Evolutionary conservation across 2,888 invertebrate species (phyloP).

Genomic region (Prostheceraeus crozeri): DNA sequence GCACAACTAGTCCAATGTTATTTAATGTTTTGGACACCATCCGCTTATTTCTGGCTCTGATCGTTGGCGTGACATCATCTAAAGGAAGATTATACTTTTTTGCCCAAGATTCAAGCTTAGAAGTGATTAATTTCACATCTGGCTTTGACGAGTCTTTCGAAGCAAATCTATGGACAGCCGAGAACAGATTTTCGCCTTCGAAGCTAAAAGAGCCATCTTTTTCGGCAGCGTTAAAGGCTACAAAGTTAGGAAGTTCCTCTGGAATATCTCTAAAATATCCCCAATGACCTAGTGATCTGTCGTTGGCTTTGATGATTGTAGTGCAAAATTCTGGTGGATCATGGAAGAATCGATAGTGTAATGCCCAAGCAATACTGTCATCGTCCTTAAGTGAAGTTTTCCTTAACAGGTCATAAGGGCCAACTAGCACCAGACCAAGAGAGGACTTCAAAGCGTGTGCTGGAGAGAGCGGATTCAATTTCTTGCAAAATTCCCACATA

Average conservation of each 20-base stretch:
- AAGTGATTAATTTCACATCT: too few species aligned
- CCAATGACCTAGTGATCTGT: constrained; percentile 69
- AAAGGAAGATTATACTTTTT: too few species aligned
- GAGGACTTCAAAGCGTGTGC: neutral
- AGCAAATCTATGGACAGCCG: constrained; percentile 67
- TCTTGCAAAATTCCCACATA: too few species aligned
- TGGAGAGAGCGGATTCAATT: too few species aligned
- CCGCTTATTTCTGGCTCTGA: constrained; percentile 31
- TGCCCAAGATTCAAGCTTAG: too few species aligned
- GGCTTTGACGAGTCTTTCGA: too few species aligned
- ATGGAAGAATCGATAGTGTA: constrained; percentile 81
- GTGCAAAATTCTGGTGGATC: constrained; percentile 87
- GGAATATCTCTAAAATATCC: constrained; percentile 79
- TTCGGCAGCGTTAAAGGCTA: constrained; percentile 69
- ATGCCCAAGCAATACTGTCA: constrained; percentile 61
- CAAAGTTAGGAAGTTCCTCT: constrained; percentile 66
- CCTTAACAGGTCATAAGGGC: neutral
- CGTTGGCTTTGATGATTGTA: constrained; percentile 61
- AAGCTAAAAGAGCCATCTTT: constrained; percentile 67
- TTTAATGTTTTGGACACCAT: constrained; percentile 38
- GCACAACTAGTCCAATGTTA: constrained; percentile 74
- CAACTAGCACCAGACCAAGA: neutral
- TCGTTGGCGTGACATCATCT: too few species aligned
- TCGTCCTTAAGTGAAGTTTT: neutral
- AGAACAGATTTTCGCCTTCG: constrained; percentile 72